Percentiles rank a stretch among this genome's conserved stretches.
Evolutionary conservation across 2,797 vertebrate genomes (phyloP).

Genomic region (Crotalus adamanteus): DNA sequence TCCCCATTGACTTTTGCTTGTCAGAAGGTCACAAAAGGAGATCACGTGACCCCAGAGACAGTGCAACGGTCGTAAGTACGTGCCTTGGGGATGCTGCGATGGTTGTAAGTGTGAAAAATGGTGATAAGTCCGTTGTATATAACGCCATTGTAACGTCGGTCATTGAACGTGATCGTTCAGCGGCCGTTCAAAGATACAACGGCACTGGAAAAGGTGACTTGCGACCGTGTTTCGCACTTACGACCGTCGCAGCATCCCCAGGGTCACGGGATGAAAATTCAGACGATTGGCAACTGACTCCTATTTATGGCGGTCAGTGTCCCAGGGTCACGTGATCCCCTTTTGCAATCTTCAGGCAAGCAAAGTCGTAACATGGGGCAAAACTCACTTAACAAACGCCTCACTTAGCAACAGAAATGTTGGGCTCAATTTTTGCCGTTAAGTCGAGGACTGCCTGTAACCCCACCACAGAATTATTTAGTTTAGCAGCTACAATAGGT

Average conservation of each 20-base stretch:
- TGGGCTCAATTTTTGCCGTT: background rate
- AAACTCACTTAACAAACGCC: background rate
- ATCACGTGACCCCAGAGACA: no score
- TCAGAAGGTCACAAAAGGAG: background rate
- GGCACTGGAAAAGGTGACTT: background rate
- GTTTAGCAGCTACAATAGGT: background rate
- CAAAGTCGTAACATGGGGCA: background rate
- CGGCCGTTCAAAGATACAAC: background rate
- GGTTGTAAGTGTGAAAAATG: background rate
- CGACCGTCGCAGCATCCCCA: rapidly evolving
- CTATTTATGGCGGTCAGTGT: background rate
- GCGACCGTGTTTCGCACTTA: background rate
- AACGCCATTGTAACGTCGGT: no score
- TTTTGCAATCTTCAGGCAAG: background rate
- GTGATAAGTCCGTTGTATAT: background rate
- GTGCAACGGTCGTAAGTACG: background rate
- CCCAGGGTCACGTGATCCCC: rapidly evolving
- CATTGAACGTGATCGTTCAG: background rate
- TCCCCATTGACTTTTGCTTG: background rate
- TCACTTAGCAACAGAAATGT: background rate
- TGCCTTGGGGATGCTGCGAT: background rate
- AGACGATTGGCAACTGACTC: no score
- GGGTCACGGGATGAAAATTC: no score
- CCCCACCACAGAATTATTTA: background rate
- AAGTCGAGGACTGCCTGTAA: background rate